Base-by-base conservation (phyloP, 2,797 vertebrate species). In the Odontamblyopus lacepedii region DNA sequence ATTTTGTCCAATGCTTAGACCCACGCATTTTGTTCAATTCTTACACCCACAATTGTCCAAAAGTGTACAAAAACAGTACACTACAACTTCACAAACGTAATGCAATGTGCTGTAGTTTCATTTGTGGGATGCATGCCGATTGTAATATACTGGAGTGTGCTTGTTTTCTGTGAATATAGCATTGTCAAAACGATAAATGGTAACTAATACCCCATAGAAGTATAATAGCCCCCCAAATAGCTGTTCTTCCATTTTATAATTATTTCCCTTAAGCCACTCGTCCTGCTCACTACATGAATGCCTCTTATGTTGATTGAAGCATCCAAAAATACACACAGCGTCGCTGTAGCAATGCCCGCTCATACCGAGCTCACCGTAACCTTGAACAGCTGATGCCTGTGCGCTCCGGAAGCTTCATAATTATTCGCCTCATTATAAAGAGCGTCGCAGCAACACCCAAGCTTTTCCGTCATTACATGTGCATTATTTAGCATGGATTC, bases 321-420 rank as follows among this genome's bases (percentile, higher is more conserved):
- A 0, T 77, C 80, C 76, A 73, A 69, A 86, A 83, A 85, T 81
- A 78, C 75, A 63, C 9, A 64, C 23, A 23, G 73, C 81, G 59
- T 84, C 32, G 32, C 32, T 77, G 84, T 76, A 38, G 82, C 8
- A 70, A 65, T 79, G 69, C 74, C 73, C 70, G 59, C 78, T 80
- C 68, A 48, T 29, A 50, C 75, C 27, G 62, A 82, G 83, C 86
- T 60, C 76, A 68, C 68, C 73, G 79, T 78, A 85, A 89, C 86
- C 88, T 88, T 88, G 82, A 85, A 72, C 81, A 84, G 79, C 78
- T 75, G 78, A 85, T 79, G 74, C 78, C 82, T 74, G 80, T 29
- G 16, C 3, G 69, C 70, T 78, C 73, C 77, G 75, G 71, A 74
- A 80, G 78, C 76, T 66, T 73, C 63, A 77, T 83, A 81, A 90